phyloP scores from a whole-genome alignment of 1,140 invertebrate species.

The Semibalanus balanoides region DNA sequence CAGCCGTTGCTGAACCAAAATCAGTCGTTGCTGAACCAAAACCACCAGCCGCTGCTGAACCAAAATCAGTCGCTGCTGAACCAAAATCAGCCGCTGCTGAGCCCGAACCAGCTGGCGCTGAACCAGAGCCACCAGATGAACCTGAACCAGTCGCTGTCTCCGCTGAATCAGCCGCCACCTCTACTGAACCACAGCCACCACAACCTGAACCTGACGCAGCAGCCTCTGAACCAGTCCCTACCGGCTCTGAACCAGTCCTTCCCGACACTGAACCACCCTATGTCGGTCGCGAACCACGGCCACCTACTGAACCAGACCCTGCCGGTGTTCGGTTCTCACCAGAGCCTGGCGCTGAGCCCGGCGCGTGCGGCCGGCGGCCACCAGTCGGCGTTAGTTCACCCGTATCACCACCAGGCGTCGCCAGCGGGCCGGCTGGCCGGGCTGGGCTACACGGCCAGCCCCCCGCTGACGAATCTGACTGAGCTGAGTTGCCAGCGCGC shows the following conservation, averaged over 20 bases:
- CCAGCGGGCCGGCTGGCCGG: not conserved
- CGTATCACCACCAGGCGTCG: not conserved
- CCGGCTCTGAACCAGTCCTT: not conserved
- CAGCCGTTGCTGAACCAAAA: no score
- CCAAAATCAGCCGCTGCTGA: no score
- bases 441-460: constrained; percentile 1
- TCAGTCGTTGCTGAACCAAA: no score
- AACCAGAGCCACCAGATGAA: not conserved
- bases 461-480: not conserved
- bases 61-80: no score
- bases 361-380: no score
- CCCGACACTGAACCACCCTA: not conserved
- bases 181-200: not conserved
- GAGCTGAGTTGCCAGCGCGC: constrained; percentile 1
- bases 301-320: not conserved
- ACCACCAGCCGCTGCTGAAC: no score
- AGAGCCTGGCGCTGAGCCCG: not conserved
- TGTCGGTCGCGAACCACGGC: no score
- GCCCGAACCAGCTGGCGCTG: not conserved
- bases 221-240: not conserved
- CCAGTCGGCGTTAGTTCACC: not conserved
- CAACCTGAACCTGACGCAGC: no score
- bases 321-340: not conserved
- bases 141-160: no score
- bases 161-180: not conserved